These are phyloP conservation scores for Platypus cylindrus DNA, from an alignment of 2,888 invertebrate species.

Conservation along the genomic window DNA sequence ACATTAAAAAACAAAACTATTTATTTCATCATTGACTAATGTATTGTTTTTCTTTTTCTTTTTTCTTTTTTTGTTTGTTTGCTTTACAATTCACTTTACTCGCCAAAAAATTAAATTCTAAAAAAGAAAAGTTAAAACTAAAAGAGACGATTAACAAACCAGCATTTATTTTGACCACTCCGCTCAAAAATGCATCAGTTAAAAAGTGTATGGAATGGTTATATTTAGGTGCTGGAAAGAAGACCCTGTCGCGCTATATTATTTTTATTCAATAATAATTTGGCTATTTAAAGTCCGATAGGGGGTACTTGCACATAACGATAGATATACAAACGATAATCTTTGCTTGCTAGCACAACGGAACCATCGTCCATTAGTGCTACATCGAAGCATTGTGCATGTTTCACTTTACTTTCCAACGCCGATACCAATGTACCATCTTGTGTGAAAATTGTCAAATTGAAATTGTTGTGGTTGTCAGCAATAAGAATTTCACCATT, in stretches of 20 bases:
- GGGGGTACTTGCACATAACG: slow-evolving; percentile 93
- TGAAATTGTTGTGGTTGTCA: slow-evolving; percentile 99
- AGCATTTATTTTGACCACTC: slow-evolving; percentile 33
- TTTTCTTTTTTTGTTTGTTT: too few relatives aligned
- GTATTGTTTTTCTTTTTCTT: too few relatives aligned
- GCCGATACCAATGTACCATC: slow-evolving; percentile 95
- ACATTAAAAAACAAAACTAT: slow-evolving; percentile 31
- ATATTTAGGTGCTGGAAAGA: too few relatives aligned
- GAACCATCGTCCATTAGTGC: slow-evolving; percentile 98
- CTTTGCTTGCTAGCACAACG: slow-evolving; percentile 97
- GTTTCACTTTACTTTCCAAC: slow-evolving; percentile 98
- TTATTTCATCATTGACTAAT: too few relatives aligned
- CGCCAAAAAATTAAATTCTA: too few relatives aligned
- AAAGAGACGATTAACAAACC: slow-evolving; percentile 30
- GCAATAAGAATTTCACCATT: slow-evolving; percentile 96
- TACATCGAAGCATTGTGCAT: slow-evolving; percentile 99
- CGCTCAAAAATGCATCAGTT: slow-evolving; percentile 36
- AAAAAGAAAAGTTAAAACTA: too few relatives aligned
- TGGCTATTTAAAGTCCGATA: slow-evolving; percentile 52
- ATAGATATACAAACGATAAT: slow-evolving; percentile 98
- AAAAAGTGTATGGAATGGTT: slow-evolving; percentile 35
- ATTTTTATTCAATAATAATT: slow-evolving; percentile 6
- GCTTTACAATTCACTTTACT: too few relatives aligned
- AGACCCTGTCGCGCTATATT: slow-evolving; percentile 26
- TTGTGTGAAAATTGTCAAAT: slow-evolving; percentile 96